These are phyloP conservation scores for Sebastes itinus DNA, from an alignment of 2,797 vertebrate species.

Conservation along the genomic window DNA sequence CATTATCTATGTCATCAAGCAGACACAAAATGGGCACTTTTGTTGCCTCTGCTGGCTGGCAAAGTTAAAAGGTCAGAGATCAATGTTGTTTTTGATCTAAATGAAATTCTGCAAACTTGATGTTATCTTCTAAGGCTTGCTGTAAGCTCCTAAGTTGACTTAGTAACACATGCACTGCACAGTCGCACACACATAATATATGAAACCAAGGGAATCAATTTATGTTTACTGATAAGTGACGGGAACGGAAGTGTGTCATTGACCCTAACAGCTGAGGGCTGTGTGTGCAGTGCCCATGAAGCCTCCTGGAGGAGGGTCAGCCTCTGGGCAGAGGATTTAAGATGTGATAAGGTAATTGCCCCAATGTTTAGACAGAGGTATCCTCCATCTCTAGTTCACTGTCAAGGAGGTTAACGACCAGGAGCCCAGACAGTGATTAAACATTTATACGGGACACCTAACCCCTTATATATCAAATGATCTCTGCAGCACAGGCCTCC, in stretches of 20 bases:
- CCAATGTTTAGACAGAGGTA: conserved; percentile 69
- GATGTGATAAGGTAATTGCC: conserved; percentile 74
- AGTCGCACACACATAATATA: background rate
- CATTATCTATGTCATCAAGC: conserved; percentile 75
- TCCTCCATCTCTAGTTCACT: conserved; percentile 47
- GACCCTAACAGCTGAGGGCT: conserved; percentile 70
- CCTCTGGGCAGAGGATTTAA: conserved; percentile 52
- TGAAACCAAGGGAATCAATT: conserved; percentile 60
- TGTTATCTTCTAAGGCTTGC: conserved; percentile 60
- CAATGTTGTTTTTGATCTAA: conserved; percentile 56
- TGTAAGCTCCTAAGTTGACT: conserved; percentile 45
- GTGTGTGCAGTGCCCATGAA: conserved; percentile 45
- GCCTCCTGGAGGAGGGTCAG: conserved; percentile 32
- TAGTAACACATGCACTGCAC: conserved; percentile 16
- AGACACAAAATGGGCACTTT: conserved; percentile 60
- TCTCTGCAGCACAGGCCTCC: conserved; percentile 48
- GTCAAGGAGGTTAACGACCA: conserved; percentile 73
- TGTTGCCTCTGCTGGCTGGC: conserved; percentile 49
- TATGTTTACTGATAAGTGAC: conserved; percentile 67
- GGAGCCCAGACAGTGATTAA: conserved; percentile 78
- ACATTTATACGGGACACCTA: conserved; percentile 76
- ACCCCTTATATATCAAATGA: conserved; percentile 72
- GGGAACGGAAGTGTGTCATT: conserved; percentile 60
- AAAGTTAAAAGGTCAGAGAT: conserved; percentile 58
- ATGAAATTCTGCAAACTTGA: conserved; percentile 59